Evolutionary conservation across 2,113 vertebrate genomes (phyloP).

Genomic region (Nerophis lumbriciformis): DNA sequence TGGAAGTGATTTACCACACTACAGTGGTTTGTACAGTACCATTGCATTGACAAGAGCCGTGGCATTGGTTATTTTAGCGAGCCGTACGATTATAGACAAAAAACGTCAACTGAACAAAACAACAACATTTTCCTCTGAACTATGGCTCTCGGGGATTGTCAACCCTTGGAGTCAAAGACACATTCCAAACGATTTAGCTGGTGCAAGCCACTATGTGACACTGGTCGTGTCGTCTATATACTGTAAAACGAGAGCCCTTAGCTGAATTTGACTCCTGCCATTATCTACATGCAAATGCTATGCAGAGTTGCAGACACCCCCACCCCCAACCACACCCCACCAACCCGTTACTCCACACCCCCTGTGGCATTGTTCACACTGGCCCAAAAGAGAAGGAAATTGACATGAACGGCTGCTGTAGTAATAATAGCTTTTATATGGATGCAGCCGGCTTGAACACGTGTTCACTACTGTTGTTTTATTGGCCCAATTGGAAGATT

Average conservation of each 20-base stretch:
- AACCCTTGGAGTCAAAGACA: constrained; percentile 25
- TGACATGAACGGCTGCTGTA: constrained; percentile 48
- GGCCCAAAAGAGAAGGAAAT: constrained; percentile 40
- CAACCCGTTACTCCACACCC: not conserved
- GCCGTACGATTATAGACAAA: not conserved
- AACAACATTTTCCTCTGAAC: constrained; percentile 12
- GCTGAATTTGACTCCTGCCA: constrained; percentile 36
- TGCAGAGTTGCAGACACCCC: not conserved
- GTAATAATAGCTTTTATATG: constrained; percentile 64
- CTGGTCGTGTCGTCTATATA: constrained; percentile 40
- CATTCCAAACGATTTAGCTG: constrained; percentile 18
- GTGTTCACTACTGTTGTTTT: constrained; percentile 44
- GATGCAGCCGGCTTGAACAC: constrained; percentile 37
- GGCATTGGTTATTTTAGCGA: not conserved
- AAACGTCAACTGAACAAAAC: not conserved
- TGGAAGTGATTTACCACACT: not conserved
- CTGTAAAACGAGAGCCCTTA: constrained; percentile 36
- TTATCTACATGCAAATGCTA: constrained; percentile 24
- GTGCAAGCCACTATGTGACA: constrained; percentile 22
- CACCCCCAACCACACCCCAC: no score
- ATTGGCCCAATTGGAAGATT: constrained; percentile 55
- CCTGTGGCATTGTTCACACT: constrained; percentile 20
- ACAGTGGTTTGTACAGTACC: not conserved
- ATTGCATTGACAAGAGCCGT: no score
- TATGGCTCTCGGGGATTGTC: constrained; percentile 19